These are phyloP conservation scores for Arion vulgaris DNA, from an alignment of 1,140 invertebrate species.

Conservation along the genomic window DNA sequence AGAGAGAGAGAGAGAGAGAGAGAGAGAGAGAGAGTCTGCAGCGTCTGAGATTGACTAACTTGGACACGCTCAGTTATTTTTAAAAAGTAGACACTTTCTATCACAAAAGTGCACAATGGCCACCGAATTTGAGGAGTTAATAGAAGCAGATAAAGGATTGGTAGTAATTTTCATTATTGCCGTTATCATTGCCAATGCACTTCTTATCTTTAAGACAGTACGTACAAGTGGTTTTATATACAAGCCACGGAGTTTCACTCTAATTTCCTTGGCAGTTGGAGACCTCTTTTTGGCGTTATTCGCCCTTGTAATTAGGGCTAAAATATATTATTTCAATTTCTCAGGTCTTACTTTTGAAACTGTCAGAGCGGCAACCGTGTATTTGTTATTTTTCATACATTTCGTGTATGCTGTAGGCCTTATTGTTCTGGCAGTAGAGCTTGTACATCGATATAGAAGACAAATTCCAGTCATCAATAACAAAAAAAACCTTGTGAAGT, in stretches of 20 bases:
- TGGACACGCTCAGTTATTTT: too few species aligned
- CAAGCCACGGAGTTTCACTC: not conserved
- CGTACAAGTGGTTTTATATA: not conserved
- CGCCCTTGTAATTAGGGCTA: not conserved
- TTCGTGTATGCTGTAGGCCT: too few species aligned
- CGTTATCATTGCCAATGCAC: not conserved
- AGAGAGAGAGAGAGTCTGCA: too few species aligned
- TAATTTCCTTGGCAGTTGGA: not conserved
- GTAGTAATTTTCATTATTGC: not conserved
- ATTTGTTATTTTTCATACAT: too few species aligned
- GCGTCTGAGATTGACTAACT: too few species aligned
- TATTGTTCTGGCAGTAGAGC: not conserved
- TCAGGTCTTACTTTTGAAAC: too few species aligned
- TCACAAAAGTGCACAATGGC: too few species aligned
- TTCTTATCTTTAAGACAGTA: not conserved
- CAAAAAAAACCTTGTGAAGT: not conserved
- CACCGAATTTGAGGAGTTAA: too few species aligned
- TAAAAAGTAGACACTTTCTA: too few species aligned
- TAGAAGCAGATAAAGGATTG: not conserved
- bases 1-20: too few species aligned
- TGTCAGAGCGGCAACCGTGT: too few species aligned
- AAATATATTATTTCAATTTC: too few species aligned
- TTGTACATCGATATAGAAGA: not conserved
- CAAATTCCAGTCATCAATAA: not conserved
- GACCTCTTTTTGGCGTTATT: slow-evolving; percentile 3